phyloP scores from a whole-genome alignment of 2,797 vertebrate species.

The Gadopsis marmoratus region DNA sequence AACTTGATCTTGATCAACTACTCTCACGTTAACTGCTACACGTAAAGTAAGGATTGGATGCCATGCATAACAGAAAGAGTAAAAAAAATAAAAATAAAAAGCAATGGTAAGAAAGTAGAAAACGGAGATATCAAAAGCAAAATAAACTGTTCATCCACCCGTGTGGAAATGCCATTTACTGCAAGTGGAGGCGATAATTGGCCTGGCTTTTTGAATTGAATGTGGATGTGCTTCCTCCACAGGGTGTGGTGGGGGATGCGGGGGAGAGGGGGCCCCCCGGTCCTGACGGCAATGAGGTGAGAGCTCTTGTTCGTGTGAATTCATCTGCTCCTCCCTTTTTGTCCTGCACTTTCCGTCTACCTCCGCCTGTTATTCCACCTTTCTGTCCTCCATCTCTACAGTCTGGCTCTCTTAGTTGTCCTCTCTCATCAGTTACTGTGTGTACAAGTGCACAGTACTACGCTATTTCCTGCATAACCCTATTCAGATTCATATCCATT shows the following conservation, averaged over 20 bases:
- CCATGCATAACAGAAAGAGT: background rate
- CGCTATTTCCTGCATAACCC: background rate
- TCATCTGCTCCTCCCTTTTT: background rate
- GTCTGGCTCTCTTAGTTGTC: background rate
- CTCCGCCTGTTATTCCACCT: background rate
- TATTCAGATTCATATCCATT: background rate
- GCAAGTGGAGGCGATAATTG: background rate
- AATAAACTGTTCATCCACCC: background rate
- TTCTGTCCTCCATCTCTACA: background rate
- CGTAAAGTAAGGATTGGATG: background rate
- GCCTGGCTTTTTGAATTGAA: slow-evolving; percentile 13
- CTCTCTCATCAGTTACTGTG: background rate
- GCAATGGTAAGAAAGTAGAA: background rate
- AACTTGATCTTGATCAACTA: slow-evolving; percentile 14
- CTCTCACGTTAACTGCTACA: background rate
- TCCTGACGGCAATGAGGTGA: slow-evolving; percentile 93
- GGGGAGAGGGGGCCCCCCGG: slow-evolving; percentile 93
- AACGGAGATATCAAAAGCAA: background rate
- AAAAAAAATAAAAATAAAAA: background rate
- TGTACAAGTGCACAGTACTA: background rate
- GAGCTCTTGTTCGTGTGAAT: slow-evolving; percentile 35
- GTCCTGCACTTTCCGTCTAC: background rate
- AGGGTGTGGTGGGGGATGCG: slow-evolving; percentile 91
- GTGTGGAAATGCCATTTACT: background rate
- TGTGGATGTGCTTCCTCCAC: slow-evolving; percentile 40